Percentiles rank a stretch among this genome's conserved stretches.
Conservation (phyloP, 1,140 invertebrate species). For the Oncopeltus fasciatus region DNA sequence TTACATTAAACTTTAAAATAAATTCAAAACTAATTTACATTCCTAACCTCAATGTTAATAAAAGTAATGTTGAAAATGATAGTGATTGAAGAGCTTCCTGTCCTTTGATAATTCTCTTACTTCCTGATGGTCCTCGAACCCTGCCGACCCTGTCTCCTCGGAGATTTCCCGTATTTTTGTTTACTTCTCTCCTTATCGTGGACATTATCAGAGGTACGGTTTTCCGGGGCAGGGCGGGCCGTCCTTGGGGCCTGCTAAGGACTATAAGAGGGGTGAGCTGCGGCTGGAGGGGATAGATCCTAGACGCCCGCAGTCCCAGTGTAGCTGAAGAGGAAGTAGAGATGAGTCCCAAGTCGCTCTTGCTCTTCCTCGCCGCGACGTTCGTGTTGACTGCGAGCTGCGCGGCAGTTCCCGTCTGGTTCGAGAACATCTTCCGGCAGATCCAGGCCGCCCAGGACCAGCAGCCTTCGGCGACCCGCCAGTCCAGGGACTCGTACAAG, state of each 20-base stretch:
- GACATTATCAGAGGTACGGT: too few species aligned
- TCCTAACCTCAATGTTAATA: too few species aligned
- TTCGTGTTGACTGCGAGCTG: neutral
- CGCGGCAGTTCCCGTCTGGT: slow-evolving; percentile 9
- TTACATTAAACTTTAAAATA: too few species aligned
- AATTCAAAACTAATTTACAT: too few species aligned
- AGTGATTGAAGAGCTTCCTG: too few species aligned
- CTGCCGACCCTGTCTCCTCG: too few species aligned
- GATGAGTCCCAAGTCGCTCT: neutral
- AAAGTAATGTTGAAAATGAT: too few species aligned
- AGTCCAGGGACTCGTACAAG: slow-evolving; percentile 25
- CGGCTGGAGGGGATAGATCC: neutral
- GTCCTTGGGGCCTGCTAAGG: neutral
- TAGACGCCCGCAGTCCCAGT: neutral
- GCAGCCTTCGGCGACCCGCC: neutral
- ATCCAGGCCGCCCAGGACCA: neutral
- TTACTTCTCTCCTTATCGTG: too few species aligned
- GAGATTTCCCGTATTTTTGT: too few species aligned
- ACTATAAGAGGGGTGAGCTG: neutral
- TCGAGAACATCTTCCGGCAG: slow-evolving; percentile 10
- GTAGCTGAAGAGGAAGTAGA: neutral
- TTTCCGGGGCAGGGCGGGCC: neutral
- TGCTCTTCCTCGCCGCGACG: neutral
- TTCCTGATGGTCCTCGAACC: too few species aligned
- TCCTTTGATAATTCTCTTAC: too few species aligned